Evolutionary conservation across 2,113 vertebrate genomes (phyloP).

Genomic region (Megaleporinus macrocephalus): DNA sequence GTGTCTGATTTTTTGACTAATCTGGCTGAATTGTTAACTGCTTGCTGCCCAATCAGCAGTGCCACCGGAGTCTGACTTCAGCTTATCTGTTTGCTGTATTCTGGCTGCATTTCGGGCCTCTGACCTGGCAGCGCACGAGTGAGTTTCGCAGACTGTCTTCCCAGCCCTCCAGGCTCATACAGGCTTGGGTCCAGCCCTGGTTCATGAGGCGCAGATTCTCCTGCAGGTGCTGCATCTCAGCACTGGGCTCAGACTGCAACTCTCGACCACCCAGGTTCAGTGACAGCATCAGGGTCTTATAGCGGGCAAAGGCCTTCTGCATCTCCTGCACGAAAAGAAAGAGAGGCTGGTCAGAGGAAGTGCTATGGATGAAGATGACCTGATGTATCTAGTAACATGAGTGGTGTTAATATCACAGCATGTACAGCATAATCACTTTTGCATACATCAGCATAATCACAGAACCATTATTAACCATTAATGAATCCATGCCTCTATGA

Average conservation of each 20-base stretch:
- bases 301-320: conserved; percentile 80
- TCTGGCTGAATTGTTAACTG: no score
- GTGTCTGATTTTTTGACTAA: no score
- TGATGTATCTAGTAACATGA: neutral
- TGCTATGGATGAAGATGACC: neutral
- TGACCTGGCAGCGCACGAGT: conserved; percentile 86
- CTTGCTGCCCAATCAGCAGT: neutral
- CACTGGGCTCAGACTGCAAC: conserved; percentile 65
- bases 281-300: conserved; percentile 84
- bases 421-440: no score
- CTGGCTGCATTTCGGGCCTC: neutral
- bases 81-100: no score
- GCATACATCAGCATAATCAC: neutral
- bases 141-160: conserved; percentile 77
- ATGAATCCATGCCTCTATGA: no score
- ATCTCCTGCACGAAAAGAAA: conserved; percentile 75
- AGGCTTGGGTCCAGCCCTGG: conserved; percentile 80
- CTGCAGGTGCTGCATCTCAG: conserved; percentile 73
- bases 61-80: neutral
- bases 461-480: no score
- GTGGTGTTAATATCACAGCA: no score
- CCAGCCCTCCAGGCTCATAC: conserved; percentile 78
- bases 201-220: conserved; percentile 78
- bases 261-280: conserved; percentile 78
- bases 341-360: neutral